Base-by-base conservation (phyloP, 2,797 vertebrate species). In the Diglossa cyanea region DNA sequence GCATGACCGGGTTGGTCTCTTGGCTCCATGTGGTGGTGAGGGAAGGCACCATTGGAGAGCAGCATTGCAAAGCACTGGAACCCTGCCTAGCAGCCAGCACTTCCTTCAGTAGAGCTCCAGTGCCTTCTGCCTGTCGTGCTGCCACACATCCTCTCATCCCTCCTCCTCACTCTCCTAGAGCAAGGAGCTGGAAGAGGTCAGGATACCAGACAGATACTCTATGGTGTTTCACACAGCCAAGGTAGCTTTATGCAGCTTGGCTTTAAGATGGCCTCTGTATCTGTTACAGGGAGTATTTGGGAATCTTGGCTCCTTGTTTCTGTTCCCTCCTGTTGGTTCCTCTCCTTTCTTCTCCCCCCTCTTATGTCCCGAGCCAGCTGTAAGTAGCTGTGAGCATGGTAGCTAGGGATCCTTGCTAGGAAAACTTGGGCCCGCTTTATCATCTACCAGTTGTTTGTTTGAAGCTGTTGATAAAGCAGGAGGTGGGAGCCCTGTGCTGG, bases 401-500 rank as follows among this genome's bases (percentile, higher is more conserved):
- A 75, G 66, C 82, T 84, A 35, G 58, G 67, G 40, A 53, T 62
- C 63, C 58, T 89, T 57, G 65, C 75, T 88, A 81, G 80, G 90
- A 92, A 47, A 74, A 57, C 76, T 75, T 82, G 57, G 50, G 61
- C 78, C 53, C 84, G 84, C 92, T 93, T 92, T 92, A 80, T 91
- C 90, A 71, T 25, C 65, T 74, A 54, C 57, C 11, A 3, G 4
- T 26, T 58, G 17, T 33, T 90, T 63, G 45, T 68, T 51, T 28
- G 57, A 77, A 79, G 71, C 53, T 65, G 53, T 58, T 71, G 92
- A 84, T 94, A 89, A 95, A 95, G 93, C 83, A 85, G 86, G 71
- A 85, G 80, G 63, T 79, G 60, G 61, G 75, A 93, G 75, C 65
- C 84, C 67, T 67, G 50, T 60, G 73, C 90, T 86, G 79, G 47